Conservation (phyloP, 2,888 invertebrate genomes). For the Micoletzkya japonica region DNA sequence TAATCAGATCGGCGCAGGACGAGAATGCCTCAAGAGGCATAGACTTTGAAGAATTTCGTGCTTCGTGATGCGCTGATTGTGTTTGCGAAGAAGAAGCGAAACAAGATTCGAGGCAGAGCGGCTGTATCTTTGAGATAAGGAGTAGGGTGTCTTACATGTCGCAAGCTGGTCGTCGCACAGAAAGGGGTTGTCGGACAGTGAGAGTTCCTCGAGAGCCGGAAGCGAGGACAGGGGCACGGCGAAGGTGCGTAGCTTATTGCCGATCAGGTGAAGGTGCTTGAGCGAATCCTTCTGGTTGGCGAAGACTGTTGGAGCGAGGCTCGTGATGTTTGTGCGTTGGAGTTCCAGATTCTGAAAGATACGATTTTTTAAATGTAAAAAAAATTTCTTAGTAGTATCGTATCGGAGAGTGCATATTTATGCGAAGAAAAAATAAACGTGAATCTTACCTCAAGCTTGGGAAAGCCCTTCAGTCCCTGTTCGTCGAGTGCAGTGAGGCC, state of each 20-base stretch:
- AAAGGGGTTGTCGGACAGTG: conserved; percentile 65
- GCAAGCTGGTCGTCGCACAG: conserved; percentile 50
- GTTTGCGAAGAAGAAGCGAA: background rate
- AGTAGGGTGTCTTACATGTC: conserved; percentile 34
- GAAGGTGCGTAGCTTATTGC: conserved; percentile 39
- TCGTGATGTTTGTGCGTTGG: conserved; percentile 6
- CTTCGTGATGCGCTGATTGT: background rate
- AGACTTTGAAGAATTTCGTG: too few relatives aligned
- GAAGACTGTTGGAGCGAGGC: conserved; percentile 2
- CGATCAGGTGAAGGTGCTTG: conserved; percentile 34
- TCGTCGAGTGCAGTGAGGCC: conserved; percentile 35
- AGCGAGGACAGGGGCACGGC: conserved; percentile 42
- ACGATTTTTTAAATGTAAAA: too few relatives aligned
- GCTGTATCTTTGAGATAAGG: too few relatives aligned
- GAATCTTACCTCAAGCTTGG: conserved; percentile 33
- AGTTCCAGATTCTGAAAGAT: conserved; percentile 33
- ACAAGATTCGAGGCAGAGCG: background rate
- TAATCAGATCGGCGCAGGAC: background rate
- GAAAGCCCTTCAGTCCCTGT: conserved; percentile 41
- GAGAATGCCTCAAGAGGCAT: background rate
- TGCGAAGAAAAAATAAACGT: too few relatives aligned
- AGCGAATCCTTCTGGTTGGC: conserved; percentile 34
- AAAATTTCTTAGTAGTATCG: too few relatives aligned
- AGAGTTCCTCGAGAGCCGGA: conserved; percentile 59
- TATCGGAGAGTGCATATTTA: too few relatives aligned